phyloP scores from a whole-genome alignment of 2,797 vertebrate genomes.

The Eremophila alpestris region DNA sequence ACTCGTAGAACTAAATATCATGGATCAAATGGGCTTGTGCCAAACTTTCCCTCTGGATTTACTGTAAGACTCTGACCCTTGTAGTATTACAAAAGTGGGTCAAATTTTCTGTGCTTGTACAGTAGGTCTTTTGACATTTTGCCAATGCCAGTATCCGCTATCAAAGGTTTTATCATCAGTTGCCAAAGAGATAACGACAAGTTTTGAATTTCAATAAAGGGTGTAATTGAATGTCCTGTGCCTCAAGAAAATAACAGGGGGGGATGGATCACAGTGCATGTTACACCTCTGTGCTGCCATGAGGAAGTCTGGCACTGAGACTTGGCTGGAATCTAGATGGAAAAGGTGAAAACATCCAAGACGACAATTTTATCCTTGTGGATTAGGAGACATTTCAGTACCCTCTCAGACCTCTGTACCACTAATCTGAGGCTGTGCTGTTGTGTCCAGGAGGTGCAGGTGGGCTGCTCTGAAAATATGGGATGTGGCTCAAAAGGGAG shows the following conservation, averaged over 20 bases:
- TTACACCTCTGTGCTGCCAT: not conserved
- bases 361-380: not conserved
- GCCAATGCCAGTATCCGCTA: conserved; percentile 38
- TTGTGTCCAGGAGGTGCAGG: not conserved
- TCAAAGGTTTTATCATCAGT: conserved; percentile 56
- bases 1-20: conserved; percentile 65
- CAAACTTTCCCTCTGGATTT: conserved; percentile 63
- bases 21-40: conserved; percentile 63
- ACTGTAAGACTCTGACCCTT: conserved; percentile 68
- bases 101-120: conserved; percentile 53
- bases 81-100: conserved; percentile 67
- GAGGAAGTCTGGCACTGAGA: not conserved
- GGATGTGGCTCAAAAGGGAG: not conserved
- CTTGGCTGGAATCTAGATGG: not conserved
- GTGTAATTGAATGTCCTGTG: not conserved
- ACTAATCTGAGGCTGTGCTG: fast-evolving
- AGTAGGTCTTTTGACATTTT: conserved; percentile 66
- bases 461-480: not conserved
- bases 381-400: not conserved
- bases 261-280: not conserved
- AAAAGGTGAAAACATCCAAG: not conserved
- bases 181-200: conserved; percentile 64
- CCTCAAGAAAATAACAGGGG: conserved; percentile 27
- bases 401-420: not conserved
- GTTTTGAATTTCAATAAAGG: conserved; percentile 64